Evolutionary conservation across 2,888 invertebrate genomes (phyloP), one percentile per base, ranked within the genome.

Genomic region (Orthonychiurus folsomi): DNA sequence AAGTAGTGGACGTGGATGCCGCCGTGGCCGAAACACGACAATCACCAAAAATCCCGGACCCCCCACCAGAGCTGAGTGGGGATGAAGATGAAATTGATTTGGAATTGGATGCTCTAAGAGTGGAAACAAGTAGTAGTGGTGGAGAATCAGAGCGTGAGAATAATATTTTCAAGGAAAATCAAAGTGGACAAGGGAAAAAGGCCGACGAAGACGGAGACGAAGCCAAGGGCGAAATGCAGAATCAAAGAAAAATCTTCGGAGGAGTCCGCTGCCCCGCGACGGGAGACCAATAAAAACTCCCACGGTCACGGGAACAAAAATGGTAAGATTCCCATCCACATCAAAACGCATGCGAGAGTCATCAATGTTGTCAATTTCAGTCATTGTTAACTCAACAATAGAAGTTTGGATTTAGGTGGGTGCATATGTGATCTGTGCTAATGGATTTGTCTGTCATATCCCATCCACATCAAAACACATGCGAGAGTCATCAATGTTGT

Each of bases 61-160:
- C 5, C 37, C 37, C 37, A 37, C 3, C n/a, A 9, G 52, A 27
- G 15, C 15, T 15, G 5, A 21, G n/a, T 21, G n/a, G 37, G 26
- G 26, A 27, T 15, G 27, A 26, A 18, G 56, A 56, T 5, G 56
- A 56, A 25, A 28, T 37, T 56, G 56, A 56, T 28, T 28, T 28
- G n/a, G 56, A 56, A 37, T 21, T 56, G 20, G 56, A 56, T 27
- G 56, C 28, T 3, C 56, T 56, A 12, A 5, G 56, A 20, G 37
- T 5, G n/a, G 37, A 37, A 12, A 56, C 28, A n/a, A 56, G 56
- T 37, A 24, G 25, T n/a, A n/a, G n/a, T n/a, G n/a, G n/a, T n/a
- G n/a, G n/a, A n/a, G 37, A 37, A 37, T 37, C 37, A 37, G 37
- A 37, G 37, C 37, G 37, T 37, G 37, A 37, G 37, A 37, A 15